These are phyloP conservation scores for Pseudoatta argentina DNA, from an alignment of 1,140 invertebrate species.

Conservation along the genomic window DNA sequence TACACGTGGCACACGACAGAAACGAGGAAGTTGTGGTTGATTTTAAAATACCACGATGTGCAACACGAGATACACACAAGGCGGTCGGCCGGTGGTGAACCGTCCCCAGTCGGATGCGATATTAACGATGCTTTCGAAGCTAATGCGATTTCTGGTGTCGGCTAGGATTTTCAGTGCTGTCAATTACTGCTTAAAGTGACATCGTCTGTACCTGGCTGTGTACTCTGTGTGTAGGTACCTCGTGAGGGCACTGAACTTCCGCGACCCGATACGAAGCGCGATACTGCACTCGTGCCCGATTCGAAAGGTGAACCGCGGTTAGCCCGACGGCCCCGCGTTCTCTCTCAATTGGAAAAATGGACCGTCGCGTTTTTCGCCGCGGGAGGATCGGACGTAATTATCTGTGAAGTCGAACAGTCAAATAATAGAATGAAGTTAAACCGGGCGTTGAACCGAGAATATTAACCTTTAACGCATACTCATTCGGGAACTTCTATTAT, in stretches of 20 bases:
- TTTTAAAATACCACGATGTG: constrained; percentile 47
- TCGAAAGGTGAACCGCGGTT: background rate
- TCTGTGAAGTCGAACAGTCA: background rate
- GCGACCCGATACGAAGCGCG: constrained; percentile 40
- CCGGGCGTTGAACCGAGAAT: constrained; percentile 36
- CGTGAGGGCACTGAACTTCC: constrained; percentile 50
- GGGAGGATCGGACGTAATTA: background rate
- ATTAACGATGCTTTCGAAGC: constrained; percentile 54
- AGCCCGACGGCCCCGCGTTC: background rate
- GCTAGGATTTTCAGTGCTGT: constrained; percentile 57
- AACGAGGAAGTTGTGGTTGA: background rate
- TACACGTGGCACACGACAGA: background rate
- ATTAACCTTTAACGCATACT: constrained; percentile 45
- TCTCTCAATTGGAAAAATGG: constrained; percentile 20
- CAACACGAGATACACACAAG: background rate
- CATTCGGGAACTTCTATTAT: constrained; percentile 29
- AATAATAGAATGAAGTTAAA: no score
- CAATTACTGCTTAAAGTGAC: constrained; percentile 60
- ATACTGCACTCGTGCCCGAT: constrained; percentile 16
- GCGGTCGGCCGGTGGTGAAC: no score
- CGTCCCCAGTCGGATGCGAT: constrained; percentile 26
- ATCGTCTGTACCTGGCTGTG: constrained; percentile 8
- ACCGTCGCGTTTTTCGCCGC: background rate
- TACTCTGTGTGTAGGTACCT: constrained; percentile 2
- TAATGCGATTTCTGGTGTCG: constrained; percentile 55